These are phyloP conservation scores for Limosa lapponica DNA, from an alignment of 2,797 vertebrate species.

Conservation along the genomic window DNA sequence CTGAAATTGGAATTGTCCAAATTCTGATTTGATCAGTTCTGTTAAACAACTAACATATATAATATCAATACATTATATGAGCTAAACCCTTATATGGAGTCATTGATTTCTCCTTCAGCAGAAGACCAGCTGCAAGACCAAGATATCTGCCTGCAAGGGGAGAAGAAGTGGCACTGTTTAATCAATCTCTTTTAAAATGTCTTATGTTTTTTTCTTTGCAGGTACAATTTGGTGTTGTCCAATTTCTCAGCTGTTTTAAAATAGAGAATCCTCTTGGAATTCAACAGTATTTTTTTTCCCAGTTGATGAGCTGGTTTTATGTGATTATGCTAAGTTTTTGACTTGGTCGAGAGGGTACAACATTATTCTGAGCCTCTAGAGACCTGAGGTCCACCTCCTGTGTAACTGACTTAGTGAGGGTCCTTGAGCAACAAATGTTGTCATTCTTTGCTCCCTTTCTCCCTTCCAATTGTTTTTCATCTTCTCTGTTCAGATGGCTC, in stretches of 20 bases:
- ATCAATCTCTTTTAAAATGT: background rate
- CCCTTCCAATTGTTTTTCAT: background rate
- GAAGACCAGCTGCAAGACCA: background rate
- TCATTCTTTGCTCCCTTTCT: background rate
- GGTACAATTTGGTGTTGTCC: background rate
- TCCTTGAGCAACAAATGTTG: background rate
- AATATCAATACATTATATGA: background rate
- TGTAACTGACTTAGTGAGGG: background rate
- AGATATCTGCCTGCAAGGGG: background rate
- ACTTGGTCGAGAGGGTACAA: background rate
- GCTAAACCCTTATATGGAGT: background rate
- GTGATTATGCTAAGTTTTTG: background rate
- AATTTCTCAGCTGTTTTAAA: background rate
- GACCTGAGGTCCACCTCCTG: background rate
- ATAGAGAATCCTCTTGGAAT: background rate
- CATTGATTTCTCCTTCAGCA: background rate
- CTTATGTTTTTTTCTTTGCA: background rate
- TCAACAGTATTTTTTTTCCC: background rate
- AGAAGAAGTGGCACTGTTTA: background rate
- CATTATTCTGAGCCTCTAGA: background rate
- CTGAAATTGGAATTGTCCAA: background rate
- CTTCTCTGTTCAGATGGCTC: background rate
- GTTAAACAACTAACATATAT: background rate
- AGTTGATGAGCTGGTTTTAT: rapidly evolving
- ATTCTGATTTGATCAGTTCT: background rate